Percentiles rank a stretch among this genome's conserved stretches.
Evolutionary conservation across 2,888 invertebrate genomes (phyloP).

Genomic region (Micropterix aruncella): DNA sequence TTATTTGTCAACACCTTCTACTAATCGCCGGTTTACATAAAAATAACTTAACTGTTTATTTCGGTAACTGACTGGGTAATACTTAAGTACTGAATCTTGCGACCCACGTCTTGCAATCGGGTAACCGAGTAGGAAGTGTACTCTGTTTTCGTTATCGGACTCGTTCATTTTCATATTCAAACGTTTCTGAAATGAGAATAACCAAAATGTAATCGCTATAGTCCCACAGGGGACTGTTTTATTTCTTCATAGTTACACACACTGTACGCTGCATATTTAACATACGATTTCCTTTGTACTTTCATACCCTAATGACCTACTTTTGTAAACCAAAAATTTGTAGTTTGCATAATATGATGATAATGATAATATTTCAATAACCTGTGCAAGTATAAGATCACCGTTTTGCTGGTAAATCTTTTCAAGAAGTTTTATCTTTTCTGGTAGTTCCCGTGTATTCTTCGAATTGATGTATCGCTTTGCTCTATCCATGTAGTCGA

Average conservation of each 20-base stretch:
- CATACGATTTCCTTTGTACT: too few relatives aligned
- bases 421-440: neutral
- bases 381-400: neutral
- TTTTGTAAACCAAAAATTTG: too few relatives aligned
- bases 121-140: neutral
- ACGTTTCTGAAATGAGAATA: too few relatives aligned
- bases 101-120: neutral
- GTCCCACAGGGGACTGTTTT: too few relatives aligned
- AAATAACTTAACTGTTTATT: too few relatives aligned
- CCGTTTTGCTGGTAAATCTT: neutral
- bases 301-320: too few relatives aligned
- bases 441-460: neutral
- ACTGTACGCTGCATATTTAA: too few relatives aligned
- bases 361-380: neutral
- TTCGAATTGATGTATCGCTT: neutral
- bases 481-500: neutral
- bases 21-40: too few relatives aligned
- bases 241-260: too few relatives aligned
- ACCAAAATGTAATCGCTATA: too few relatives aligned
- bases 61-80: neutral
- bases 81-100: neutral
- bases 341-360: too few relatives aligned
- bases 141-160: neutral
- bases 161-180: neutral
- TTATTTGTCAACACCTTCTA: too few relatives aligned